Conservation (phyloP, 2,113 vertebrate species). For the Chamaetylas fuelleborni region DNA sequence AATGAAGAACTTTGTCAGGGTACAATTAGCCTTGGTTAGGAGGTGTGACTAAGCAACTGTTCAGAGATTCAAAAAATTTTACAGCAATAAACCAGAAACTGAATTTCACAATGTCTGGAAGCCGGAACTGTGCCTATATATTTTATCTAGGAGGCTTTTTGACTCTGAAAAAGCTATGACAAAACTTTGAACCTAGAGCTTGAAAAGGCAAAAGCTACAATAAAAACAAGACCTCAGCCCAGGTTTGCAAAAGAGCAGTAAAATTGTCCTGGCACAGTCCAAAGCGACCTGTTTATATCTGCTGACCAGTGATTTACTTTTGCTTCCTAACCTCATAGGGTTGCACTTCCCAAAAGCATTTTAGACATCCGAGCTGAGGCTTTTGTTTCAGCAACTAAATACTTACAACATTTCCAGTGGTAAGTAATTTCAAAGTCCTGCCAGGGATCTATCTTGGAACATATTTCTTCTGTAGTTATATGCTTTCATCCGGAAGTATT, state of each 20-base stretch:
- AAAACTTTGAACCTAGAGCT: background rate
- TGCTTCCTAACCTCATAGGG: conserved; percentile 43
- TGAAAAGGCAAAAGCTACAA: background rate
- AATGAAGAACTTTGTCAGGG: background rate
- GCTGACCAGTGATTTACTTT: conserved; percentile 51
- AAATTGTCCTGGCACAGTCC: background rate
- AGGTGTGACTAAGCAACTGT: background rate
- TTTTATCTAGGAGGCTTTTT: background rate
- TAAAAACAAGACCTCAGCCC: background rate
- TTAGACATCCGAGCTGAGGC: conserved; percentile 35
- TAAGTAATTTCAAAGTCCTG: conserved; percentile 55
- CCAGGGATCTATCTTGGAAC: conserved; percentile 58
- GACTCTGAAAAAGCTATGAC: background rate
- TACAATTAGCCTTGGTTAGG: background rate
- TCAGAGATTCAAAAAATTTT: background rate
- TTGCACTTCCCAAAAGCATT: conserved; percentile 51
- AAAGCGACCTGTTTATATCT: background rate
- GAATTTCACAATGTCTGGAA: background rate
- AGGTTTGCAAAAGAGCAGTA: background rate
- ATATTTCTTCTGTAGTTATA: conserved; percentile 50
- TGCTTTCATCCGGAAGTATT: conserved; percentile 59
- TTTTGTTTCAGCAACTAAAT: conserved; percentile 61
- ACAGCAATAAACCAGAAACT: background rate
- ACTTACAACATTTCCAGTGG: background rate
- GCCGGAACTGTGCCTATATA: background rate